Conservation (phyloP, 2,113 vertebrate species). For the Heterochromis multidens region DNA sequence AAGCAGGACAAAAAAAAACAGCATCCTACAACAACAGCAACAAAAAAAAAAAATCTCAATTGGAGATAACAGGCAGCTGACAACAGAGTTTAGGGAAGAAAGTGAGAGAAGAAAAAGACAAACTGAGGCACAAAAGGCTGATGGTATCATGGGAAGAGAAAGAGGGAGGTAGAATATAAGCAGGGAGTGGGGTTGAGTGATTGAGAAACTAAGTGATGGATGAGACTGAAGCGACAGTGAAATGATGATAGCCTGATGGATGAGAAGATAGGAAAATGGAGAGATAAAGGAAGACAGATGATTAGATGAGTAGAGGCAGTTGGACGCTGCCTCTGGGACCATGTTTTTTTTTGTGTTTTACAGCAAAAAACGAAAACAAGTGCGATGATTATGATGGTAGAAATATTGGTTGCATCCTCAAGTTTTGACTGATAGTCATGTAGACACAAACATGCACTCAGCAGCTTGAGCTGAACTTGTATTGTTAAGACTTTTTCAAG, state of each 20-base stretch:
- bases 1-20: constrained; percentile 16
- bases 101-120: constrained; percentile 26
- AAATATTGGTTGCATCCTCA: constrained; percentile 1
- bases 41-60: constrained; percentile 12
- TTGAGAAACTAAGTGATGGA: constrained; percentile 63
- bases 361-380: constrained; percentile 1
- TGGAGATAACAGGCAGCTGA: constrained; percentile 31
- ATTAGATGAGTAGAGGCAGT: constrained; percentile 51
- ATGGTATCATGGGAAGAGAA: constrained; percentile 42
- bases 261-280: constrained; percentile 52
- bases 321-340: constrained; percentile 28
- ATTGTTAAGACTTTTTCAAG: not conserved
- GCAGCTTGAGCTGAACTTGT: not conserved
- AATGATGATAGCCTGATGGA: constrained; percentile 64
- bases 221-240: constrained; percentile 51
- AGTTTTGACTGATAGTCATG: constrained; percentile 17
- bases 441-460: not conserved
- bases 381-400: constrained; percentile 22
- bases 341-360: constrained; percentile 9
- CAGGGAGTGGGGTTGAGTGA: constrained; percentile 39
- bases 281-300: constrained; percentile 63
- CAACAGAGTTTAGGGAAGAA: constrained; percentile 33
- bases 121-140: constrained; percentile 23
- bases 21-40: constrained; percentile 5
- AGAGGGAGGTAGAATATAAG: constrained; percentile 27